These are phyloP conservation scores for Numenius arquata DNA, from an alignment of 2,113 vertebrate genomes.

Conservation along the genomic window DNA sequence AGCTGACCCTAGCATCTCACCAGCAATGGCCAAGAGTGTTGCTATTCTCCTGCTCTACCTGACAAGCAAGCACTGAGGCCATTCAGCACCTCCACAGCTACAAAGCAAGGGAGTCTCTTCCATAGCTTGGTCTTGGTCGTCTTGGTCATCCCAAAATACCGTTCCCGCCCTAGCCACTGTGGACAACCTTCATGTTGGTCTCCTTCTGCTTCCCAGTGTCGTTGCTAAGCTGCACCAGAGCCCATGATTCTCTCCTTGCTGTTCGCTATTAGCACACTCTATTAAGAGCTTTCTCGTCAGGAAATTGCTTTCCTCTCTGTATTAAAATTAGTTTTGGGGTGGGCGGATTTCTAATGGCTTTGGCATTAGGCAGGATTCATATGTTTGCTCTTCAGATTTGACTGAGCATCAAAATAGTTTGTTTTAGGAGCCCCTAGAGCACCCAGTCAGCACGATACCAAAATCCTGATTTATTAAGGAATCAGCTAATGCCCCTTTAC, in stretches of 20 bases:
- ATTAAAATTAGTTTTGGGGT: conserved; percentile 26
- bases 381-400: conserved; percentile 29
- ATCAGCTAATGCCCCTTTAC: background rate
- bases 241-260: background rate
- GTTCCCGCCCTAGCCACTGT: background rate
- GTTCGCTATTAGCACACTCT: background rate
- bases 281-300: conserved; percentile 15
- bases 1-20: background rate
- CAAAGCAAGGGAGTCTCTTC: background rate
- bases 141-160: background rate
- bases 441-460: background rate
- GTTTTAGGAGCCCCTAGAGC: background rate
- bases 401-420: background rate
- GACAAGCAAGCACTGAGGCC: background rate
- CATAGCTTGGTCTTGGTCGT: background rate
- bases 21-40: background rate
- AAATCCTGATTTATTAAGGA: background rate
- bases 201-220: background rate
- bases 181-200: background rate
- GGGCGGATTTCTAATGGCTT: background rate
- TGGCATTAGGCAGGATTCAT: background rate
- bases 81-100: background rate
- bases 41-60: background rate
- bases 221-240: background rate
- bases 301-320: background rate